These are phyloP conservation scores for Macropus fuliginosus DNA, from an alignment of 2,797 vertebrate species.

Conservation along the genomic window DNA sequence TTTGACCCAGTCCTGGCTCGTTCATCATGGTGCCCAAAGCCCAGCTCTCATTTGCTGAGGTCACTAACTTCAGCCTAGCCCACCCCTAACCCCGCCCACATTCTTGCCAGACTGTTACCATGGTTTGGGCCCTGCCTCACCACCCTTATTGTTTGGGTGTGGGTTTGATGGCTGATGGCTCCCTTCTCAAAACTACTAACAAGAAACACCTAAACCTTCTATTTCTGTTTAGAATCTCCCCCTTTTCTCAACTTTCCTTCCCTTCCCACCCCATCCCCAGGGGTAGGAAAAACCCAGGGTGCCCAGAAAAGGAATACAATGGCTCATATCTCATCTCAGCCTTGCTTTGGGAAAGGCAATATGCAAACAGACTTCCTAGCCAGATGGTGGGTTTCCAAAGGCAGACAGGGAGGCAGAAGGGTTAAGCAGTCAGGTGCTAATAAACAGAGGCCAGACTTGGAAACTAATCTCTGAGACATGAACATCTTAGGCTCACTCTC, in stretches of 20 bases:
- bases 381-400: conserved; percentile 80
- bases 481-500: conserved; percentile 73
- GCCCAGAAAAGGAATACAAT: neutral
- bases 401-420: conserved; percentile 81
- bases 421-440: conserved; percentile 69
- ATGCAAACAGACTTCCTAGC: conserved; percentile 80
- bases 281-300: neutral
- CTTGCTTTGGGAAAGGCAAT: conserved; percentile 76
- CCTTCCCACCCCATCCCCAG: neutral
- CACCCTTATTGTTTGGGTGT: conserved; percentile 84
- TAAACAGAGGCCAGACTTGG: conserved; percentile 56
- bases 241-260: neutral
- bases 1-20: conserved; percentile 84
- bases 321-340: conserved; percentile 67
- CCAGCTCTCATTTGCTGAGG: conserved; percentile 86
- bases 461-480: neutral
- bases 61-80: conserved; percentile 84
- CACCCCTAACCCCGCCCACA: conserved; percentile 81
- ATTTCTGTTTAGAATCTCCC: neutral
- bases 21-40: conserved; percentile 87
- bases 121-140: conserved; percentile 85
- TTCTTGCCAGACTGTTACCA: conserved; percentile 86
- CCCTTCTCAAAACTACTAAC: conserved; percentile 63
- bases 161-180: conserved; percentile 76
- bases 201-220: neutral